A percentile compares a stretch with the other conserved stretches of the same genome.
phyloP scores from a whole-genome alignment of 2,113 vertebrate genomes.

The Probosciger aterrimus region DNA sequence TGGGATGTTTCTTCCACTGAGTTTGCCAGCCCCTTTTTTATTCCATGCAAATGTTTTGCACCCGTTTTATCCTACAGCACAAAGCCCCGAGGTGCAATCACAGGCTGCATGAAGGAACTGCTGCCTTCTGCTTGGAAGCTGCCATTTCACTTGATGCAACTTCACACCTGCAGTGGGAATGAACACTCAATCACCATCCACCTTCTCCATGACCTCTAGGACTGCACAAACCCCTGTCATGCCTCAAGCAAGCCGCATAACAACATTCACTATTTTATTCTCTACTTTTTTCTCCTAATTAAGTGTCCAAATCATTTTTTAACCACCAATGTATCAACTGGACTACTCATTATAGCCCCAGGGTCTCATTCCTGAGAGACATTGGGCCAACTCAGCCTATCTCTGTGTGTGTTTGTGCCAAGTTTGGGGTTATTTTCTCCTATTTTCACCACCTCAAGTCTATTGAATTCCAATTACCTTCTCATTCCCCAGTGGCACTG shows the following conservation, averaged over 20 bases:
- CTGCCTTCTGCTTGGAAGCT: background rate
- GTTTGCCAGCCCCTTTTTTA: background rate
- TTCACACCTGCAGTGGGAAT: background rate
- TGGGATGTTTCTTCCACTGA: background rate
- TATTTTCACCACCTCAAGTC: background rate
- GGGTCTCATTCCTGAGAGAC: background rate
- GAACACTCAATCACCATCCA: background rate
- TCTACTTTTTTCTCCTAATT: background rate
- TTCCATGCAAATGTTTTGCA: background rate
- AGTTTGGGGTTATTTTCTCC: background rate
- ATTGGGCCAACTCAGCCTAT: fast-evolving
- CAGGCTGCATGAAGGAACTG: fast-evolving
- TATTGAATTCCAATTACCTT: background rate
- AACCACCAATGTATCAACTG: background rate
- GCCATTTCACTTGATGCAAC: background rate
- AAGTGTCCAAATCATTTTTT: background rate
- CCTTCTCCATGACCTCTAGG: background rate
- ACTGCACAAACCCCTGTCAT: background rate
- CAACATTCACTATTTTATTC: background rate
- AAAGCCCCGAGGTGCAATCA: background rate
- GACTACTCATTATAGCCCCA: background rate
- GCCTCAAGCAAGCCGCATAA: background rate
- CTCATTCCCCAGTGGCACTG: fast-evolving
- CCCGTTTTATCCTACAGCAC: background rate
- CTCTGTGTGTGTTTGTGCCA: background rate